Evolutionary conservation across 1,140 invertebrate genomes (phyloP), one percentile per base, ranked within the genome.

Genomic region (Drosophila truncata): DNA sequence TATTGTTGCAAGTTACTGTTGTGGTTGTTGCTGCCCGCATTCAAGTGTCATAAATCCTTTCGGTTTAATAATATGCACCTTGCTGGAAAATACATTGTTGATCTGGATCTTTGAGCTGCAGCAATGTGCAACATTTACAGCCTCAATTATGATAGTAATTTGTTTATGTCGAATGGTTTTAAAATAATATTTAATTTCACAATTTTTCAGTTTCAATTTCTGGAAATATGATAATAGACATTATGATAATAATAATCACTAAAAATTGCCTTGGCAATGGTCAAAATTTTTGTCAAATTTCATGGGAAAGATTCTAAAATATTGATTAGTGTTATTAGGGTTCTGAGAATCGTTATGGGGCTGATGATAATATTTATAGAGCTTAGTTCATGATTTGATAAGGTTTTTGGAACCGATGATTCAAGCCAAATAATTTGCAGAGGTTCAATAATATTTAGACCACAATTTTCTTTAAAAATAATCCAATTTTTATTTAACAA

Each of bases 11-110:
- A 25, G 70, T 58, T 64, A 63, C 61, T 60, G 61, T 11, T 61
- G 35, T 35, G 49, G 20, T 25, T 82, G 70, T 59, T 75, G 71
- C 50, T 87, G 70, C 64, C 58, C 70, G 80, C 80, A 55, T 91
- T 78, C 82, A 73, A 82, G 76, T 90, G 81, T 90, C 85, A 90
- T 91, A 91, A 91, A 85, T 85, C 82, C 76, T 85, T 81, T 83
- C 25, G 80, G 73, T 57, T 83, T 88, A 88, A 88, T 88, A 88
- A 78, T 88, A 88, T 88, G 80, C 80, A 88, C 80, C 84, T 88
- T 70, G 49, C 73, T 37, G 20, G 4, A 25, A 57, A 33, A 29
- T 49, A n/a, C 27, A 49, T 63, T 25, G 37, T 44, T 44, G n/a
- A 27, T 14, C 55, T 35, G 35, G 27, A 58, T 31, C 18, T 54